Conservation (phyloP, 2,113 vertebrate genomes). For the Cyanocitta stelleri region DNA sequence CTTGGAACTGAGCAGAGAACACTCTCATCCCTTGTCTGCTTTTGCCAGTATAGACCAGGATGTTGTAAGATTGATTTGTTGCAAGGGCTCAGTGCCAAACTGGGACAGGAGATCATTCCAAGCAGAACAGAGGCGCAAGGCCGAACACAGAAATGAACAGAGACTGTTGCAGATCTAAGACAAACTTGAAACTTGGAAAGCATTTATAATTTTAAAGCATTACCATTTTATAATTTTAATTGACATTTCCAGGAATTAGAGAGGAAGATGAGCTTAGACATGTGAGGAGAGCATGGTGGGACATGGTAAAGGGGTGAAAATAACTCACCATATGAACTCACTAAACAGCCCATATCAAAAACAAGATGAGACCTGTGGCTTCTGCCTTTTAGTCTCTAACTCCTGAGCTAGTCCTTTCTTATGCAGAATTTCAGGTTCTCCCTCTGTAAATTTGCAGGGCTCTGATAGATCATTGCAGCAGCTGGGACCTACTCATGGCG, state of each 20-base stretch:
- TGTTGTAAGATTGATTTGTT: neutral
- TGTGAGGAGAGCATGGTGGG: neutral
- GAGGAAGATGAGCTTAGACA: neutral
- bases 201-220: neutral
- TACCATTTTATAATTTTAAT: neutral
- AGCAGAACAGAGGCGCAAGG: neutral
- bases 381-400: neutral
- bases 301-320: neutral
- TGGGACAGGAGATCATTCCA: neutral
- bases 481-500: accelerated
- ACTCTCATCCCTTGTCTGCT: neutral
- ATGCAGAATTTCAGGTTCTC: neutral
- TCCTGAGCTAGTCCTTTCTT: neutral
- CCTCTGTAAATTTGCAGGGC: neutral
- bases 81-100: neutral
- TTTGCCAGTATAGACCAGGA: neutral
- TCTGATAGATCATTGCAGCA: neutral
- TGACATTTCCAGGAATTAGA: neutral
- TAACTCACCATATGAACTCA: neutral
- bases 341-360: neutral
- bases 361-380: neutral
- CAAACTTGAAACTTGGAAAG: neutral
- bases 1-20: neutral
- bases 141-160: neutral
- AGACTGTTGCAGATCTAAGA: neutral